Conservation (phyloP, 1,140 invertebrate genomes). For the Nixonia krombeini region DNA sequence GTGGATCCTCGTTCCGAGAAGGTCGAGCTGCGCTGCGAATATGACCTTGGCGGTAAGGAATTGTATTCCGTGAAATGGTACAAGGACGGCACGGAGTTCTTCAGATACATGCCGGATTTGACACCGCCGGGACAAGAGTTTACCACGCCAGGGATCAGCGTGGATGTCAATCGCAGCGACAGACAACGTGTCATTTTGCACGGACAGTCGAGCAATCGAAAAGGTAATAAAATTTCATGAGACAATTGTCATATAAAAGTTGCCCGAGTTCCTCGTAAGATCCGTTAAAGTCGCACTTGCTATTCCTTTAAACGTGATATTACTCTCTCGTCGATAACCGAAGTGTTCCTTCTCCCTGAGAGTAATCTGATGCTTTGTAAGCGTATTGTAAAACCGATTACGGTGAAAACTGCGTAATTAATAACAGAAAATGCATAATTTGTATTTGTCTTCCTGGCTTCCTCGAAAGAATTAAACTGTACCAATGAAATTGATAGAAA, state of each 20-base stretch:
- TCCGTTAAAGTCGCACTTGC: no score
- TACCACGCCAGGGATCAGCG: constrained; percentile 80
- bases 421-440: no score
- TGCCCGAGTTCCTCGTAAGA: background rate
- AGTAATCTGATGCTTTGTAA: no score
- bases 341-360: no score
- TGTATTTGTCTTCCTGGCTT: no score
- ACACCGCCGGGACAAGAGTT: constrained; percentile 82
- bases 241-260: background rate
- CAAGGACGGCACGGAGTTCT: constrained; percentile 77
- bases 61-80: constrained; percentile 80
- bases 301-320: no score
- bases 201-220: constrained; percentile 44
- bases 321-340: no score
- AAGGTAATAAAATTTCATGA: constrained; percentile 32
- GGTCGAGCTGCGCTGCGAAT: constrained; percentile 72
- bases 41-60: constrained; percentile 69
- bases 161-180: constrained; percentile 77
- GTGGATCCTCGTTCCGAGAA: constrained; percentile 61
- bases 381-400: no score
- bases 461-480: no score
- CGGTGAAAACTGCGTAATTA: no score
- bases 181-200: constrained; percentile 55
- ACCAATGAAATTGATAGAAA: no score
- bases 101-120: constrained; percentile 74